These are phyloP conservation scores for Ellobius talpinus DNA, from an alignment of 2,113 vertebrate species.

Conservation along the genomic window DNA sequence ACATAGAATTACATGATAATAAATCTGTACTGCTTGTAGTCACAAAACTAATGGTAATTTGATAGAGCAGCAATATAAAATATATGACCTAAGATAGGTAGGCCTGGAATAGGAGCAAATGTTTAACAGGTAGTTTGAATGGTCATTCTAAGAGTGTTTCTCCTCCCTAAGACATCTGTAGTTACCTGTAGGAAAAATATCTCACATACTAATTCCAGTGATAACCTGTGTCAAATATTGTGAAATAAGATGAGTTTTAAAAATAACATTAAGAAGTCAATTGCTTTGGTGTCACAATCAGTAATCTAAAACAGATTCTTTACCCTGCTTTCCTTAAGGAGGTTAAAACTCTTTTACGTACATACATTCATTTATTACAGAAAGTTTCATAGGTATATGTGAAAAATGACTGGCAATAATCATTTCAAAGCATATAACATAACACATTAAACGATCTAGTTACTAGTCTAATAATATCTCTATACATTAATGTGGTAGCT, in stretches of 20 bases:
- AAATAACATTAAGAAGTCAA: slow-evolving; percentile 31
- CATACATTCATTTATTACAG: slow-evolving; percentile 23
- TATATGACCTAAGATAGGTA: background rate
- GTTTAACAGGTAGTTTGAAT: background rate
- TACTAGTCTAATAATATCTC: slow-evolving; percentile 1
- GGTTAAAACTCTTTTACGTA: slow-evolving; percentile 5
- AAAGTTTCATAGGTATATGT: background rate
- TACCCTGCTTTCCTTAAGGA: slow-evolving; percentile 43
- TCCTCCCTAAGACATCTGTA: background rate
- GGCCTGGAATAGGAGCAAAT: slow-evolving; percentile 11
- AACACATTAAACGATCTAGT: background rate
- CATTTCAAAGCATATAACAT: slow-evolving; percentile 5
- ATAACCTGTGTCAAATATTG: slow-evolving; percentile 44
- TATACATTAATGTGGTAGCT: background rate
- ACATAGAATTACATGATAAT: background rate
- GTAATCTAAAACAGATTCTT: slow-evolving; percentile 49
- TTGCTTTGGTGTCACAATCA: background rate
- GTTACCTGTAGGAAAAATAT: background rate
- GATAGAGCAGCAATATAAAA: slow-evolving; percentile 26
- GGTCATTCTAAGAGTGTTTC: background rate
- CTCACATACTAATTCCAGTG: slow-evolving; percentile 14
- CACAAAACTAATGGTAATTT: background rate
- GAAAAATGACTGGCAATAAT: background rate
- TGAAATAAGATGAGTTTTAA: slow-evolving; percentile 33
- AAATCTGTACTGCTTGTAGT: background rate